phyloP scores from a whole-genome alignment of 2,113 vertebrate genomes.

The Acanthisitta chloris region DNA sequence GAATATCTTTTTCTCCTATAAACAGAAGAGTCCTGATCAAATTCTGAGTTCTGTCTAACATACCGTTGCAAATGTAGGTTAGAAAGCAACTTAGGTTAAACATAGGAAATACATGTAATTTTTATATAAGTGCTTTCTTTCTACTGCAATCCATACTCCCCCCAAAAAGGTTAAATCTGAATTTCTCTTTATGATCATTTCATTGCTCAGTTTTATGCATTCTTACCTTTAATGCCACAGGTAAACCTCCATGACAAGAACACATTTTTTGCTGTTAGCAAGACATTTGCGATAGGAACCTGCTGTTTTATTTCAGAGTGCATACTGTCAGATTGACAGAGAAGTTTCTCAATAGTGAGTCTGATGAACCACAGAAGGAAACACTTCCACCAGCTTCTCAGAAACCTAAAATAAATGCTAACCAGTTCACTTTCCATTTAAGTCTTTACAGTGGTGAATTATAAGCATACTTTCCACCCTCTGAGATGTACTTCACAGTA shows the following conservation, averaged over 20 bases:
- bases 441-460: background rate
- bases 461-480: background rate
- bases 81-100: background rate
- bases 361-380: background rate
- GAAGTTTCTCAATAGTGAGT: background rate
- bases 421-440: background rate
- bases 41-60: background rate
- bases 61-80: background rate
- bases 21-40: background rate
- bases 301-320: background rate
- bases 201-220: background rate
- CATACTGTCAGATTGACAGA: rapidly evolving
- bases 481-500: background rate
- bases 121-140: background rate
- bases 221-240: background rate
- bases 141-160: background rate
- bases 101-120: background rate
- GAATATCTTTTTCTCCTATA: background rate
- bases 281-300: background rate
- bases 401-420: background rate
- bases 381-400: background rate
- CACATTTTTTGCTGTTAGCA: background rate
- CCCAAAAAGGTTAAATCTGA: rapidly evolving
- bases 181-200: background rate
- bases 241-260: background rate